Percentiles rank a stretch among this genome's conserved stretches.
Conservation (phyloP, 2,113 vertebrate species). For the Zosterops hypoxanthus region DNA sequence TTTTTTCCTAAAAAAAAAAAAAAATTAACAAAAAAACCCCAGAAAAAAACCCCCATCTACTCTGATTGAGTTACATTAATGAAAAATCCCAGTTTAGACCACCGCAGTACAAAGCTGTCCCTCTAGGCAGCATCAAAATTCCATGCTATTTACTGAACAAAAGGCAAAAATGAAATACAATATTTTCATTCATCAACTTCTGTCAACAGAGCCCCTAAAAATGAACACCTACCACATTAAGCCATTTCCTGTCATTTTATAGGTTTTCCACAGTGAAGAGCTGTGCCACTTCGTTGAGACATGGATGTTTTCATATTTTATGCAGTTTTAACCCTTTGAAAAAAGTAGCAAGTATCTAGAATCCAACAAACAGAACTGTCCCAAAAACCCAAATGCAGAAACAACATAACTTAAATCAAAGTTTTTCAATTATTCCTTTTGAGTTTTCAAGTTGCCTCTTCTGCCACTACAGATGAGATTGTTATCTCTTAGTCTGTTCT, state of each 20-base stretch:
- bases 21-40: background rate
- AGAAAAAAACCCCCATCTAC: background rate
- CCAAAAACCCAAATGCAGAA: background rate
- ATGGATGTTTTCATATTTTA: slow-evolving; percentile 27
- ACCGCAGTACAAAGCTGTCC: slow-evolving; percentile 63
- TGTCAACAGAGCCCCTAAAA: slow-evolving; percentile 73
- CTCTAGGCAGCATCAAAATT: slow-evolving; percentile 65
- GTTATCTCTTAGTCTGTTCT: background rate
- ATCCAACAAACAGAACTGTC: background rate
- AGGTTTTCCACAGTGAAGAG: slow-evolving; percentile 62
- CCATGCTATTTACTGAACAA: slow-evolving; percentile 55
- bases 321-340: background rate
- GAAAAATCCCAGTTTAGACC: slow-evolving; percentile 66
- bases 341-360: background rate
- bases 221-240: slow-evolving; percentile 70
- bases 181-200: slow-evolving; percentile 65
- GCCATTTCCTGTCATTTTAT: slow-evolving; percentile 75
- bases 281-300: background rate
- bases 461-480: background rate
- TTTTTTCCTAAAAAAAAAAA: slow-evolving; percentile 1
- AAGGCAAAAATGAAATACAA: slow-evolving; percentile 55
- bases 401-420: background rate
- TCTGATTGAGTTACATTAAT: slow-evolving; percentile 67
- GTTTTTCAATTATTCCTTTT: background rate
- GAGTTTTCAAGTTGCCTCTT: background rate